Percentiles rank a stretch among this genome's conserved stretches.
Conservation (phyloP, 2,797 vertebrate species). For the Sus cebifrons region DNA sequence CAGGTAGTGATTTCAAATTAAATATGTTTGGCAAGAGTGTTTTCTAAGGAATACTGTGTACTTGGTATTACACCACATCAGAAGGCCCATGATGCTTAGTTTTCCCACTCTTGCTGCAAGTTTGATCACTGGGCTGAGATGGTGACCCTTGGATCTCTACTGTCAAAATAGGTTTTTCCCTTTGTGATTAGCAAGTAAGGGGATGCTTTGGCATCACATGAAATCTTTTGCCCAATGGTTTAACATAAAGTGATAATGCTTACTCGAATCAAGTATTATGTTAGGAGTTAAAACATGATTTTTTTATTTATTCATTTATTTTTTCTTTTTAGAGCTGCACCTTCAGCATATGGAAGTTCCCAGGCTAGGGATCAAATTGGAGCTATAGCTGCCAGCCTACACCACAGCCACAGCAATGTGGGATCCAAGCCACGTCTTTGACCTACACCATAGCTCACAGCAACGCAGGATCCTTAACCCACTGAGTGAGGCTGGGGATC, state of each 20-base stretch:
- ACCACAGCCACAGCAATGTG: too few species aligned
- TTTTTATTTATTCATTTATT: too few species aligned
- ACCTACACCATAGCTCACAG: too few species aligned
- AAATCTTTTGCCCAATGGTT: slow-evolving; percentile 41
- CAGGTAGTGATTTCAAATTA: not conserved
- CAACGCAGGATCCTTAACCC: too few species aligned
- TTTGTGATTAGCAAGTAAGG: not conserved
- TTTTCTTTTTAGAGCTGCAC: too few species aligned
- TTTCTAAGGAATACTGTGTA: not conserved
- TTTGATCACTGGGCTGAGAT: not conserved
- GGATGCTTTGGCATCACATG: not conserved
- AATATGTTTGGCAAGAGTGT: not conserved
- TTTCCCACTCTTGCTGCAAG: not conserved
- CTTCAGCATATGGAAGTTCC: too few species aligned
- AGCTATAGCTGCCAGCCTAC: too few species aligned
- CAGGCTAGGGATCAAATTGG: too few species aligned
- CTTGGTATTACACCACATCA: not conserved
- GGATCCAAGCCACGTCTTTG: too few species aligned
- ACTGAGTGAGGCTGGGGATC: too few species aligned
- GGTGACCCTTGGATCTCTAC: not conserved
- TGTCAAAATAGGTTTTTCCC: not conserved
- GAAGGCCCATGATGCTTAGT: not conserved
- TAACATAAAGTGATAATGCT: not conserved
- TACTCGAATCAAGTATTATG: slow-evolving; percentile 27
- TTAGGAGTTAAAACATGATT: not conserved